phyloP scores from a whole-genome alignment of 1,140 invertebrate species.

The Ctenoplectra terminalis region DNA sequence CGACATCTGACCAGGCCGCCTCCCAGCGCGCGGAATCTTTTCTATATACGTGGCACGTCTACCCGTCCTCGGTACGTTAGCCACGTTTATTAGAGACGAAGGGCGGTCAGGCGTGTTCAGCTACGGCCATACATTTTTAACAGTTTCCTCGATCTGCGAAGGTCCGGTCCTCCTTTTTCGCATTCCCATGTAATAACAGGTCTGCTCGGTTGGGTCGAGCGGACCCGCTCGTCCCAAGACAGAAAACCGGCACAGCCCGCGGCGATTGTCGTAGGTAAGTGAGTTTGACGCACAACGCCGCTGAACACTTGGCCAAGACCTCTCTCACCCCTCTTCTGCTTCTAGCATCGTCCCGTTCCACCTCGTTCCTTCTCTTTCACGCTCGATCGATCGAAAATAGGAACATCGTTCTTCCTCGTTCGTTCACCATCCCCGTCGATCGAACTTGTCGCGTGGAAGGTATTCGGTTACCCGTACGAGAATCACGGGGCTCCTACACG shows the following conservation, averaged over 20 bases:
- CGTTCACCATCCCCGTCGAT: background rate
- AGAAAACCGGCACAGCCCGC: slow-evolving; percentile 73
- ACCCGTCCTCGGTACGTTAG: slow-evolving; percentile 44
- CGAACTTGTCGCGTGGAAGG: background rate
- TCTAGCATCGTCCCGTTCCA: background rate
- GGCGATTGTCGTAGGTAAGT: slow-evolving; percentile 77
- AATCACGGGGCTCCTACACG: background rate
- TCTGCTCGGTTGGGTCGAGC: slow-evolving; percentile 58
- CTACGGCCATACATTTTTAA: slow-evolving; percentile 60
- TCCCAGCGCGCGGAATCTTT: slow-evolving; percentile 13
- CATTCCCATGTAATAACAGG: slow-evolving; percentile 74
- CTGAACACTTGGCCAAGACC: slow-evolving; percentile 31
- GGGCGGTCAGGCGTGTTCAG: slow-evolving; percentile 54
- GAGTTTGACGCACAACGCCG: slow-evolving; percentile 64
- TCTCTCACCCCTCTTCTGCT: background rate
- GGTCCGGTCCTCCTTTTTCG: slow-evolving; percentile 70
- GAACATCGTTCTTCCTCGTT: slow-evolving; percentile 16
- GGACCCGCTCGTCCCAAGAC: slow-evolving; percentile 66
- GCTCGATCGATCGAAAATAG: background rate
- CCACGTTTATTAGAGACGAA: slow-evolving; percentile 65
- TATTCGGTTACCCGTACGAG: background rate
- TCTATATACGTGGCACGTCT: slow-evolving; percentile 45
- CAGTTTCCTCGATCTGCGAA: slow-evolving; percentile 68
- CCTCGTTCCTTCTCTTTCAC: slow-evolving; percentile 3
- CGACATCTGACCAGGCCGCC: slow-evolving; percentile 25